Conservation (phyloP, 2,113 vertebrate species). For the Ageneiosus marmoratus region DNA sequence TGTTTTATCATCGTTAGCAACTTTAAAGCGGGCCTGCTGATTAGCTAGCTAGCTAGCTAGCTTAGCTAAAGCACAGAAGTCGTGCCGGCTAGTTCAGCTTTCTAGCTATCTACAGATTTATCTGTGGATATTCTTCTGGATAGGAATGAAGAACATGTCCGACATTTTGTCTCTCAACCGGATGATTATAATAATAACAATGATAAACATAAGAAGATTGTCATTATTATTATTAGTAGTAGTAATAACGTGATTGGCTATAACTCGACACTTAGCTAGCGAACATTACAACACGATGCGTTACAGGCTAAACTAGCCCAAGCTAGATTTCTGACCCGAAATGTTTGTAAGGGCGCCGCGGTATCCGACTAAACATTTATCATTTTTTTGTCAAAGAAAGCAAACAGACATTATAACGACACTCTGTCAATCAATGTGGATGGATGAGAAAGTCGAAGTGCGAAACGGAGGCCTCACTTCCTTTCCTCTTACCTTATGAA, state of each 20-base stretch:
- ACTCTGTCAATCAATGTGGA: neutral
- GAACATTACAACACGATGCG: constrained; percentile 13
- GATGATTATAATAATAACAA: neutral
- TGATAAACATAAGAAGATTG: neutral
- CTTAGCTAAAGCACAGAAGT: neutral
- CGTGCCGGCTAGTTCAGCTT: constrained; percentile 1
- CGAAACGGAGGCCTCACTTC: constrained; percentile 65
- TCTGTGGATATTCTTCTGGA: fast-evolving
- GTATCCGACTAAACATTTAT: neutral
- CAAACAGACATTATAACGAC: neutral
- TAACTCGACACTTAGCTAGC: neutral
- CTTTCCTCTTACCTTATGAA: constrained; percentile 85
- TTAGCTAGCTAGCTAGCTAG: neutral
- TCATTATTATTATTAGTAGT: neutral
- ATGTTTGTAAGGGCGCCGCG: neutral
- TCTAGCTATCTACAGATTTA: no score
- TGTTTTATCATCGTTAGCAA: neutral
- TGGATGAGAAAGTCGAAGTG: constrained; percentile 45
- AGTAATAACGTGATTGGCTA: neutral
- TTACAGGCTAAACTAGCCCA: neutral
- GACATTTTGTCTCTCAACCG: neutral
- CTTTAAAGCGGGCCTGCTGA: neutral
- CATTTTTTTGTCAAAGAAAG: neutral
- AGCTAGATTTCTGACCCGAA: no score
- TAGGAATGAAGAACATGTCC: neutral